These are phyloP conservation scores for Porites evermanni DNA, from an alignment of 92 coral and sea anemone genomes.

Conservation along the genomic window DNA sequence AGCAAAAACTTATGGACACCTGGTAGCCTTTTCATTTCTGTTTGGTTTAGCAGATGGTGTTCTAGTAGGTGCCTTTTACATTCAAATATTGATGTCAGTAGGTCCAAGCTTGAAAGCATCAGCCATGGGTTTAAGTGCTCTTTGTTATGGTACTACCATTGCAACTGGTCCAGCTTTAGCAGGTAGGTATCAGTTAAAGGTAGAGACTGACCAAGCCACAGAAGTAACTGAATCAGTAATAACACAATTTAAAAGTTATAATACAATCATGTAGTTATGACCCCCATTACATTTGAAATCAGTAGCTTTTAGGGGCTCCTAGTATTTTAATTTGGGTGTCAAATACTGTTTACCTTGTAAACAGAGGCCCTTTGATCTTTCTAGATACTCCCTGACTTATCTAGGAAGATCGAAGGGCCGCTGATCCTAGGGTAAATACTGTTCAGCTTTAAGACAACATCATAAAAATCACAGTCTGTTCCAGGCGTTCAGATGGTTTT, in stretches of 20 bases:
- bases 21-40: slow-evolving; percentile 56
- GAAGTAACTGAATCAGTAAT: not conserved
- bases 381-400: too few relatives aligned
- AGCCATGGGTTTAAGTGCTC: slow-evolving; percentile 64
- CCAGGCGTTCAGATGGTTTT: too few relatives aligned
- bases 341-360: too few relatives aligned
- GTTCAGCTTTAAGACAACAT: too few relatives aligned
- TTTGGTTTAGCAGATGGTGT: slow-evolving; percentile 70
- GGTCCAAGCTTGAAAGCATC: slow-evolving; percentile 58
- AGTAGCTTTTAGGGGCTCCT: too few relatives aligned
- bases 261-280: too few relatives aligned
- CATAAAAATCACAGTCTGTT: too few relatives aligned
- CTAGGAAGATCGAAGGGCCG: too few relatives aligned
- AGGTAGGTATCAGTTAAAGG: slow-evolving; percentile 22
- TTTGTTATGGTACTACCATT: slow-evolving; percentile 36
- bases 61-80: slow-evolving; percentile 53
- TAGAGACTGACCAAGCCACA: not conserved
- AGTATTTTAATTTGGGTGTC: too few relatives aligned
- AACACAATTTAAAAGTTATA: not conserved
- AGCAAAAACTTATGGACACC: slow-evolving; percentile 45
- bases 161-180: slow-evolving; percentile 73
- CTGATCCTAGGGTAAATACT: too few relatives aligned
- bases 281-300: too few relatives aligned
- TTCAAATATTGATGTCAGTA: slow-evolving; percentile 51
- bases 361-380: too few relatives aligned